Percentiles rank a stretch among this genome's conserved stretches.
Conservation (phyloP, 2,888 invertebrate genomes). For the Anthoptus insignis region DNA sequence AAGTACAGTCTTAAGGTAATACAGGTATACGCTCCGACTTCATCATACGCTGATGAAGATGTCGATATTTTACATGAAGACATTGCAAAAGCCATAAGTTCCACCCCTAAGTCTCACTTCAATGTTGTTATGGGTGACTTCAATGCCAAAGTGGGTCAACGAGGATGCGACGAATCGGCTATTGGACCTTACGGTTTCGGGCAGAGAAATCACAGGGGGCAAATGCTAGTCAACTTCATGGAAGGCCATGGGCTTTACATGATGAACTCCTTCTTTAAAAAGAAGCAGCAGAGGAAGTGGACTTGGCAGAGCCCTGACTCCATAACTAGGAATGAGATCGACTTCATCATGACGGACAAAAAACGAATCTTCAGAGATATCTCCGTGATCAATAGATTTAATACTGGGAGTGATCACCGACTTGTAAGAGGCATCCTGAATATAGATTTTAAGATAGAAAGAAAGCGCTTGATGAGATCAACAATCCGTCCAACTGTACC, state of each 20-base stretch:
- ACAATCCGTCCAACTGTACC: constrained; percentile 24
- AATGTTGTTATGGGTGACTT: neutral
- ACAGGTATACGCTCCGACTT: constrained; percentile 21
- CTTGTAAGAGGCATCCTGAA: no score
- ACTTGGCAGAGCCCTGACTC: constrained; percentile 22
- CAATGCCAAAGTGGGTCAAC: neutral
- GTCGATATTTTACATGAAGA: constrained; percentile 8
- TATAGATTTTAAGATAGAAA: no score
- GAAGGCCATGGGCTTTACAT: no score
- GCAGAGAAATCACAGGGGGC: no score
- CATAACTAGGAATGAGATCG: constrained; percentile 6
- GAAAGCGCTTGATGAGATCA: constrained; percentile 29
- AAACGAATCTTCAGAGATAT: no score
- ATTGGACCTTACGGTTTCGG: neutral
- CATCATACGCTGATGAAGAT: constrained; percentile 11
- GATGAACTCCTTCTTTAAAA: no score
- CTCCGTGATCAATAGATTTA: no score
- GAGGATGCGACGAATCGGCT: neutral
- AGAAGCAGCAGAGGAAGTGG: neutral
- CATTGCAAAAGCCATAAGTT: neutral
- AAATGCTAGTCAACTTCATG: no score
- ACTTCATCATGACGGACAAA: constrained; percentile 8
- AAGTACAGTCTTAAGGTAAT: neutral
- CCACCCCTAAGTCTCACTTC: neutral
- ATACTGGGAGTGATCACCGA: no score